Conservation (phyloP, 1,140 invertebrate genomes). For the Monochamus saltuarius region DNA sequence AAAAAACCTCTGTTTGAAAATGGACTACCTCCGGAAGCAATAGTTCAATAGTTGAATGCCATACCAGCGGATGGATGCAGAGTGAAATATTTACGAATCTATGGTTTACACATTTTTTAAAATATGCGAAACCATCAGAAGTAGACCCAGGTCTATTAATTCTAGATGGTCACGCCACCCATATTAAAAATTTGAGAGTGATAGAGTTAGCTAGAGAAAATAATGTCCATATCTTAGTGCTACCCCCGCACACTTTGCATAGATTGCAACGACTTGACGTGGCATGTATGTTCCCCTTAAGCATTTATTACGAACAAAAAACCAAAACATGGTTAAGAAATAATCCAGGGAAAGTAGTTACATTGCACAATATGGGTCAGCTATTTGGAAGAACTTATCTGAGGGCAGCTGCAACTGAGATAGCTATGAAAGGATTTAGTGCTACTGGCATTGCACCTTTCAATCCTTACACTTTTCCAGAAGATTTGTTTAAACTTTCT, state of each 20-base stretch:
- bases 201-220: slow-evolving; percentile 7
- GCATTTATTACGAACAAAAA: too few species aligned
- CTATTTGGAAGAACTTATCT: too few species aligned
- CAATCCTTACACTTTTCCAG: too few species aligned
- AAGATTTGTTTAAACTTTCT: too few species aligned
- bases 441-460: too few species aligned
- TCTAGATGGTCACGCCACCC: slow-evolving; percentile 34
- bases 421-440: too few species aligned
- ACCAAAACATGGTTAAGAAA: too few species aligned
- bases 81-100: slow-evolving; percentile 18
- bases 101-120: slow-evolving; percentile 37
- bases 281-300: too few species aligned
- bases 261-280: too few species aligned
- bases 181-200: slow-evolving; percentile 8
- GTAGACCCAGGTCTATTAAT: slow-evolving; percentile 30
- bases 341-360: too few species aligned
- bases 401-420: too few species aligned
- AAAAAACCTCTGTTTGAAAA: not conserved
- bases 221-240: not conserved
- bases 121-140: slow-evolving; percentile 24
- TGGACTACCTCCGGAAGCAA: slow-evolving; percentile 35
- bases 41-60: slow-evolving; percentile 35
- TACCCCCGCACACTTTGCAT: not conserved
- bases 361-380: too few species aligned
- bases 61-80: slow-evolving; percentile 27